phyloP scores from a whole-genome alignment of 2,113 vertebrate genomes.

The Gymnocephalus cernua region DNA sequence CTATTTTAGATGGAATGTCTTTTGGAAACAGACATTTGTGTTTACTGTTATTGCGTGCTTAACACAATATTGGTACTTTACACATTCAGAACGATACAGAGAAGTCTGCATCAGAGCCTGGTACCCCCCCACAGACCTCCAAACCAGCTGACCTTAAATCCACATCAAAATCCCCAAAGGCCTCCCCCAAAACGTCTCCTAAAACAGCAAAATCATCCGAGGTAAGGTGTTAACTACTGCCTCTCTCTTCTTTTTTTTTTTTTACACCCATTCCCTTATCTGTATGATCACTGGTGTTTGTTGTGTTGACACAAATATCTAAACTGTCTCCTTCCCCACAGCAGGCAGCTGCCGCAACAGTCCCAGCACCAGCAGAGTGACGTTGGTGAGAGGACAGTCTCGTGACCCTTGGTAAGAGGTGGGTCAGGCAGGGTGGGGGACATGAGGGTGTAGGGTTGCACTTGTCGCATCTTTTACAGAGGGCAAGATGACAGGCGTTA shows the following conservation, averaged over 20 bases:
- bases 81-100: slow-evolving; percentile 76
- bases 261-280: neutral
- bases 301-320: neutral
- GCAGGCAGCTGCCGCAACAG: slow-evolving; percentile 65
- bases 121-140: slow-evolving; percentile 68
- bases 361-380: slow-evolving; percentile 76
- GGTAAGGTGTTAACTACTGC: slow-evolving; percentile 47
- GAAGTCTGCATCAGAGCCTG: slow-evolving; percentile 78
- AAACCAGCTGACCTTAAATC: slow-evolving; percentile 66
- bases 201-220: slow-evolving; percentile 51
- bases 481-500: neutral
- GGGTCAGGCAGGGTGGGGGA: slow-evolving; percentile 39
- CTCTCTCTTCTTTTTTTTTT: neutral
- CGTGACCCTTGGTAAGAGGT: slow-evolving; percentile 75
- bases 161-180: slow-evolving; percentile 66
- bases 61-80: neutral
- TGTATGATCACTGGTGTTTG: neutral
- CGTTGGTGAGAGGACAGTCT: slow-evolving; percentile 44
- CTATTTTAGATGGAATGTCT: neutral
- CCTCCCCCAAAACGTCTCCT: slow-evolving; percentile 66
- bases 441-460: slow-evolving; percentile 40
- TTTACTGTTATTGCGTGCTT: neutral
- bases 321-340: neutral
- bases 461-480: neutral
- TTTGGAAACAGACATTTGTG: neutral